Conservation (phyloP, 2,113 vertebrate species). For the Ceyx margarethae region DNA sequence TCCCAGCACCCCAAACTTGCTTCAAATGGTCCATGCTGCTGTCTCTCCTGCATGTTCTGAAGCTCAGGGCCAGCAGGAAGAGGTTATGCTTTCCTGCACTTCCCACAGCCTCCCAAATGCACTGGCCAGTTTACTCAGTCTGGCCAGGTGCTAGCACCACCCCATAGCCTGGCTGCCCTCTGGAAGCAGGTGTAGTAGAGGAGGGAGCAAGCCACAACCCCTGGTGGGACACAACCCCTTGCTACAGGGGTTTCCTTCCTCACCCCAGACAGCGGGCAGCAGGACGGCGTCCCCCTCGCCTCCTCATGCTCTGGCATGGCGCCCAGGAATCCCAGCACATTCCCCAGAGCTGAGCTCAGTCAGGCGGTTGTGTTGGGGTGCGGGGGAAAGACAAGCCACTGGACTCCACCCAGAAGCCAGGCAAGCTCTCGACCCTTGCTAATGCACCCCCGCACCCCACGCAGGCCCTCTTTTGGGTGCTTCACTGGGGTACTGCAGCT, state of each 20-base stretch:
- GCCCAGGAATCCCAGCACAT: conserved; percentile 57
- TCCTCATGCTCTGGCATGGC: neutral
- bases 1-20: too few species aligned
- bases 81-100: too few species aligned
- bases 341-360: conserved; percentile 27
- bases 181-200: too few species aligned
- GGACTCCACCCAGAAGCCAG: neutral
- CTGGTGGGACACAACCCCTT: fast-evolving
- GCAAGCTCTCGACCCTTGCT: neutral
- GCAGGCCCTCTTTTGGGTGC: fast-evolving
- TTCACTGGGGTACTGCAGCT: fast-evolving
- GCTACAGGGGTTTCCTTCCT: neutral
- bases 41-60: too few species aligned
- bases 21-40: too few species aligned
- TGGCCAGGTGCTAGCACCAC: too few species aligned
- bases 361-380: fast-evolving
- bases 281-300: neutral
- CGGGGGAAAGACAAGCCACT: neutral
- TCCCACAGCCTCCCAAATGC: too few species aligned
- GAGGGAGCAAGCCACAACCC: neutral
- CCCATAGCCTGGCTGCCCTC: too few species aligned
- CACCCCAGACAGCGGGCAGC: neutral
- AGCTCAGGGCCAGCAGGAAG: too few species aligned
- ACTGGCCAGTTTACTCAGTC: too few species aligned
- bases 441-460: neutral